These are phyloP conservation scores for Selenia dentaria DNA, from an alignment of 2,888 invertebrate genomes.

Conservation along the genomic window DNA sequence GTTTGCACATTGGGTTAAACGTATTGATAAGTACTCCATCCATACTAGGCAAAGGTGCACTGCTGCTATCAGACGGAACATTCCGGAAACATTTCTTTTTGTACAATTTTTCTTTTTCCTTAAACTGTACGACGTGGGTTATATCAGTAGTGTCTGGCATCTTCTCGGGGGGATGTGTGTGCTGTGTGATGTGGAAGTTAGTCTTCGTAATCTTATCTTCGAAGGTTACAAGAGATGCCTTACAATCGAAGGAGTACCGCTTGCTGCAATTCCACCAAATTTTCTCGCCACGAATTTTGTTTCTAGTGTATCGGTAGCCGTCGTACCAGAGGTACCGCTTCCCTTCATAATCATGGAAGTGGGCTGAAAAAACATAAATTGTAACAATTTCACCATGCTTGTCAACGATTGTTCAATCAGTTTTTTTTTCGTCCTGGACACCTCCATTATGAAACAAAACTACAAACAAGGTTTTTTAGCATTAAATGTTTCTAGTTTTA, in stretches of 20 bases:
- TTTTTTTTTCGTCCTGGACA: no score
- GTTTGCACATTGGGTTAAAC: constrained; percentile 6
- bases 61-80: not conserved
- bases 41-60: constrained; percentile 1
- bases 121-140: constrained; percentile 11
- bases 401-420: no score
- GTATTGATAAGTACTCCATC: constrained; percentile 6
- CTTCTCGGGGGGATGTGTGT: constrained; percentile 13
- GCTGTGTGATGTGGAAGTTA: constrained; percentile 5
- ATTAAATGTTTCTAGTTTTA: no score
- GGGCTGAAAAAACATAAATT: constrained; percentile 12
- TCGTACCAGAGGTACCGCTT: constrained; percentile 19
- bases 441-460: no score
- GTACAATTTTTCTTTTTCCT: constrained; percentile 13
- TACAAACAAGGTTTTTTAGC: no score
- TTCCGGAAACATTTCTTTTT: constrained; percentile 18
- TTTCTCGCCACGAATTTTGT: constrained; percentile 19
- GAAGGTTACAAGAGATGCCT: constrained; percentile 44
- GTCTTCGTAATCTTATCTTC: constrained; percentile 27
- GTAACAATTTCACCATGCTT: no score
- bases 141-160: constrained; percentile 11
- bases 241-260: constrained; percentile 32
- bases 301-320: constrained; percentile 21
- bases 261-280: constrained; percentile 23
- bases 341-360: constrained; percentile 10